Evolutionary conservation across 2,888 invertebrate species (phyloP).

Genomic region (Xanthostigma xanthostigma): DNA sequence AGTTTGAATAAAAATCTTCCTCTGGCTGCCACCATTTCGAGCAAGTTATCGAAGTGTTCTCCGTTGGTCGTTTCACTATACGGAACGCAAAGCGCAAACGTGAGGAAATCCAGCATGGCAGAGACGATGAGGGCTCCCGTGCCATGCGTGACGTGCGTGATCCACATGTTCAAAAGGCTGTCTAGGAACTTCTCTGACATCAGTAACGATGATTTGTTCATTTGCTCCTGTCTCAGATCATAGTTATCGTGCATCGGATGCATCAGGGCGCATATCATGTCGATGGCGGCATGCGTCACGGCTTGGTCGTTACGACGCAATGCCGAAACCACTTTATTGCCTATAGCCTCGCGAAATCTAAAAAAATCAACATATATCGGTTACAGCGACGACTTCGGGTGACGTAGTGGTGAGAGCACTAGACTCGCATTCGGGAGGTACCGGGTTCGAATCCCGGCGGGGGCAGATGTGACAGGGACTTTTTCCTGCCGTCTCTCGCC

Average conservation of each 20-base stretch:
- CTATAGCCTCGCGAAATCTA: conserved; percentile 90
- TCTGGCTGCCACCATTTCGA: conserved; percentile 86
- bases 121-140: conserved; percentile 93
- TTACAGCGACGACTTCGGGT: too few relatives aligned
- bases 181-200: conserved; percentile 86
- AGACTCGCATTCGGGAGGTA: too few relatives aligned
- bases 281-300: conserved; percentile 89
- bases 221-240: conserved; percentile 91
- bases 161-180: conserved; percentile 88
- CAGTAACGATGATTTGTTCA: conserved; percentile 91
- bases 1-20: conserved; percentile 84
- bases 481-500: too few relatives aligned
- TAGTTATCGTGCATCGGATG: conserved; percentile 97
- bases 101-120: conserved; percentile 95
- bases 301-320: conserved; percentile 76
- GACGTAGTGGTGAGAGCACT: too few relatives aligned
- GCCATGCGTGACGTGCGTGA: conserved; percentile 75
- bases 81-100: conserved; percentile 94
- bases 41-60: conserved; percentile 80
- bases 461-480: too few relatives aligned
- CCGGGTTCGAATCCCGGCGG: too few relatives aligned
- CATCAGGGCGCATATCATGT: conserved; percentile 95
- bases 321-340: conserved; percentile 80
- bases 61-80: conserved; percentile 99
- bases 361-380: conserved; percentile 14